A percentile compares a stretch with the other conserved stretches of the same genome.
These are phyloP conservation scores for Podiceps cristatus DNA, from an alignment of 2,113 vertebrate species.

Conservation along the genomic window DNA sequence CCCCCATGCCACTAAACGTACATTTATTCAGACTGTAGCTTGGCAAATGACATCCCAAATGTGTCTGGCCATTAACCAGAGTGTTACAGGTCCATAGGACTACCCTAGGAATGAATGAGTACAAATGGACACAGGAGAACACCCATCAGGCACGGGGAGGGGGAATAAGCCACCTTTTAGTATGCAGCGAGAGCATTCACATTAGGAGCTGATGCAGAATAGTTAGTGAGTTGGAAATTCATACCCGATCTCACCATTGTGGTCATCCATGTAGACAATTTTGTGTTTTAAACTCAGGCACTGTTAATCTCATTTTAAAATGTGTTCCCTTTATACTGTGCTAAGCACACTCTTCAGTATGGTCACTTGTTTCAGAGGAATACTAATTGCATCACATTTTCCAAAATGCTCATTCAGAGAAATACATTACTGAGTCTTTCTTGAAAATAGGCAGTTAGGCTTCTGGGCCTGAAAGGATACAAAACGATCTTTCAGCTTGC, in stretches of 20 bases:
- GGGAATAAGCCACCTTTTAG: not conserved
- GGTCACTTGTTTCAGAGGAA: constrained; percentile 10
- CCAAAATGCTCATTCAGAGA: constrained; percentile 43
- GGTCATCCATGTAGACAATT: not conserved
- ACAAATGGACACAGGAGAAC: not conserved
- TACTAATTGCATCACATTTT: constrained; percentile 31
- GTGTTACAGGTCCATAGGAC: not conserved
- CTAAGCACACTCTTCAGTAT: not conserved
- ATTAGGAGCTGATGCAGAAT: not conserved
- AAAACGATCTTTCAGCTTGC: constrained; percentile 17
- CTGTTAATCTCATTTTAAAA: not conserved
- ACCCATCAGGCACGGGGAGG: not conserved
- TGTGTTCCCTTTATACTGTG: not conserved
- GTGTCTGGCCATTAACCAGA: not conserved
- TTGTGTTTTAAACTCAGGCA: not conserved
- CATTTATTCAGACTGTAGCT: not conserved
- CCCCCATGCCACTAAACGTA: not conserved
- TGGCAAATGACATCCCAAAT: not conserved
- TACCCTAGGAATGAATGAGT: not conserved
- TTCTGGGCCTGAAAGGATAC: constrained; percentile 26
- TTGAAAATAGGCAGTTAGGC: constrained; percentile 53
- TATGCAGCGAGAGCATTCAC: not conserved
- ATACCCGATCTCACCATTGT: not conserved
- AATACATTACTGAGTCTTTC: constrained; percentile 2
- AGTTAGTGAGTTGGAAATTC: not conserved